phyloP scores from a whole-genome alignment of 2,797 vertebrate genomes.

The Melopsittacus undulatus region DNA sequence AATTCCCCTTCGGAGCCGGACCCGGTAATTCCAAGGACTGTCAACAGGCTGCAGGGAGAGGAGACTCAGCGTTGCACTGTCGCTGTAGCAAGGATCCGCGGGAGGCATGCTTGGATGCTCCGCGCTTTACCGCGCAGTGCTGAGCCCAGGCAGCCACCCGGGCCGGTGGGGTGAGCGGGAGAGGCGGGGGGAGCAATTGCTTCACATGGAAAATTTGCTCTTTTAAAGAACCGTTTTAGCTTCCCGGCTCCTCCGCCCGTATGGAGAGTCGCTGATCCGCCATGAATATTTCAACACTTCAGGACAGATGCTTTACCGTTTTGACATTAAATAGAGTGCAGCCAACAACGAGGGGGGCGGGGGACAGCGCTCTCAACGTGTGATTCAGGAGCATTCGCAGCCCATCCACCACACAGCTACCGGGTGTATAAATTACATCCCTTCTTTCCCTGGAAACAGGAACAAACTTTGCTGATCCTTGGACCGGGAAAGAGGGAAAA shows the following conservation, averaged over 20 bases:
- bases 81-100: not conserved
- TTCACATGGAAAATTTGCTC: constrained; percentile 68
- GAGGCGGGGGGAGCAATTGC: constrained; percentile 29
- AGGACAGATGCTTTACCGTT: constrained; percentile 66
- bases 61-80: not conserved
- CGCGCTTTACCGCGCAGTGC: not conserved
- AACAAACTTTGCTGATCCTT: not conserved
- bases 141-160: not conserved
- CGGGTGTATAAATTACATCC: constrained; percentile 2
- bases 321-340: constrained; percentile 70
- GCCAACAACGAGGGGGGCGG: constrained; percentile 44
- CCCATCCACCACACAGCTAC: constrained; percentile 37
- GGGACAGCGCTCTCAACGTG: not conserved
- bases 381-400: constrained; percentile 41
- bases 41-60: not conserved
- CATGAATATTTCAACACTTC: constrained; percentile 75
- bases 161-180: not conserved
- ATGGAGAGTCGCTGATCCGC: constrained; percentile 46
- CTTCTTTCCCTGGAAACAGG: not conserved
- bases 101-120: not conserved
- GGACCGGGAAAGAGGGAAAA: not conserved
- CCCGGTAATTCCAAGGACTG: not conserved
- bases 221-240: constrained; percentile 70
- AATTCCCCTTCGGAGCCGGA: not conserved
- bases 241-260: constrained; percentile 50